phyloP scores from a whole-genome alignment of 2,113 vertebrate species.

The Megaleporinus macrocephalus region DNA sequence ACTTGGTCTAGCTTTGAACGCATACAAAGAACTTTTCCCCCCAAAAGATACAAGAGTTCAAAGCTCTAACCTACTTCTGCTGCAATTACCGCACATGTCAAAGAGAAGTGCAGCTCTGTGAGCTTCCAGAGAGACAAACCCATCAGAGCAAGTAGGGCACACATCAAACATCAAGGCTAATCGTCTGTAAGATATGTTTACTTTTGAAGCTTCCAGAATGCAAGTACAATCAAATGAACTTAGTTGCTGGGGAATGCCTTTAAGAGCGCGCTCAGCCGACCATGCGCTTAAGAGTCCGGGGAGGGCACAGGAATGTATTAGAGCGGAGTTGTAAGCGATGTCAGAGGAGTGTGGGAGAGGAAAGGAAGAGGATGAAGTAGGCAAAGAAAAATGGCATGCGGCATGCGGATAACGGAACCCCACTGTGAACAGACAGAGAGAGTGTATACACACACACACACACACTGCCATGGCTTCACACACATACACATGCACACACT shows the following conservation, averaged over 20 bases:
- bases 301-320: conserved; percentile 22
- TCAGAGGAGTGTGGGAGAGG: conserved; percentile 2
- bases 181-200: conserved; percentile 60
- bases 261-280: neutral
- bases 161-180: conserved; percentile 58
- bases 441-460: conserved; percentile 18
- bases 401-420: conserved; percentile 14
- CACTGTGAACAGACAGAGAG: conserved; percentile 25
- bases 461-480: conserved; percentile 19
- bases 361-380: neutral
- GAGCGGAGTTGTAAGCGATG: conserved; percentile 19
- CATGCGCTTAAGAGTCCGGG: neutral
- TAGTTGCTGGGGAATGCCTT: conserved; percentile 13
- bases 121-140: conserved; percentile 63
- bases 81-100: conserved; percentile 52
- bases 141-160: conserved; percentile 70
- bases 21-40: conserved; percentile 24
- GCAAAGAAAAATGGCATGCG: neutral
- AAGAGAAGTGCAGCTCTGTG: conserved; percentile 48
- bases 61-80: conserved; percentile 29
- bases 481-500: neutral
- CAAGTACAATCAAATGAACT: conserved; percentile 21
- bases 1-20: conserved; percentile 9
- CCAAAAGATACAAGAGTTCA: conserved; percentile 41
- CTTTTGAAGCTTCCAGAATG: conserved; percentile 20